Conservation (phyloP, 2,797 vertebrate species). For the Epinephelus coioides region DNA sequence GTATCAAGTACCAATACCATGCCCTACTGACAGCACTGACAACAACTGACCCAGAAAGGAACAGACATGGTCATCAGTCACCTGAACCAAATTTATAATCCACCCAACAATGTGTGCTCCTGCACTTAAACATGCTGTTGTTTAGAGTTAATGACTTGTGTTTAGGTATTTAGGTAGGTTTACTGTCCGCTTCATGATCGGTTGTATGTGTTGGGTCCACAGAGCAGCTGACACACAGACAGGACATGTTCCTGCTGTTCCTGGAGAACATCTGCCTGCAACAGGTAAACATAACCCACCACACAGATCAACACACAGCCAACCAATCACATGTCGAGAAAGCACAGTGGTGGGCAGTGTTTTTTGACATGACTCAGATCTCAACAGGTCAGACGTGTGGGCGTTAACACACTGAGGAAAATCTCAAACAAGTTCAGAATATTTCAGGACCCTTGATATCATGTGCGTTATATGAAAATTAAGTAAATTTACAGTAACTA, state of each 20-base stretch:
- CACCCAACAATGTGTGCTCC: not conserved
- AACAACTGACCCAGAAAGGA: not conserved
- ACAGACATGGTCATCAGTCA: not conserved
- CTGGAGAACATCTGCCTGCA: constrained; percentile 55
- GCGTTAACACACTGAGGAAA: constrained; percentile 26
- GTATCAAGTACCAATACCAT: no score
- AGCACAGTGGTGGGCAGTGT: constrained; percentile 42
- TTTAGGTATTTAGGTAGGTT: constrained; percentile 7
- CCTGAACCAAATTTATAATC: not conserved
- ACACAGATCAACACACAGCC: constrained; percentile 35
- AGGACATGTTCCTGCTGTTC: constrained; percentile 44
- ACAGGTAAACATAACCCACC: constrained; percentile 67
- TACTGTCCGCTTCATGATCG: not conserved
- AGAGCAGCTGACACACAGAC: constrained; percentile 4
- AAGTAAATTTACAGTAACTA: not conserved
- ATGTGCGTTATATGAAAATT: not conserved
- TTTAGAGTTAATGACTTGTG: not conserved
- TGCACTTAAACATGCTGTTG: not conserved
- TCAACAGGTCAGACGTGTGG: constrained; percentile 50
- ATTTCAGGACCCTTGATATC: not conserved
- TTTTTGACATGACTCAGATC: constrained; percentile 59
- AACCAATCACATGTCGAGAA: constrained; percentile 62
- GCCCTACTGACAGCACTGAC: not conserved
- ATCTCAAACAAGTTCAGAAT: not conserved
- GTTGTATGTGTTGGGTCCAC: not conserved